A percentile compares a stretch with the other conserved stretches of the same genome.
phyloP scores from a whole-genome alignment of 2,888 invertebrate species.

The Poecilobothrus nobilitatus region DNA sequence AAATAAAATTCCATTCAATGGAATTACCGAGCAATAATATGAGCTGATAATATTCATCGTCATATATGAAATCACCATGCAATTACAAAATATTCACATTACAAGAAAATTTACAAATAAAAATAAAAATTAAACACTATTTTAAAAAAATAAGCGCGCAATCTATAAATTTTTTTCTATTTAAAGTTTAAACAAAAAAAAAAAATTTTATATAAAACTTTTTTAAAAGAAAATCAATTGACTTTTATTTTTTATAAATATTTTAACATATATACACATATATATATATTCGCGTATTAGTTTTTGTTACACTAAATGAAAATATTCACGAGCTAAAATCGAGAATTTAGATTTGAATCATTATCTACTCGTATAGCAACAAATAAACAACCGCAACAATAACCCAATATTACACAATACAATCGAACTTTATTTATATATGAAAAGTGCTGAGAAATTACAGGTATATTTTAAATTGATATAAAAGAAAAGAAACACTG shows the following conservation, averaged over 20 bases:
- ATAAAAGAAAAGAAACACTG: no score
- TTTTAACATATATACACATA: no score
- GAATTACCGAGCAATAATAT: not conserved
- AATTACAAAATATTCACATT: not conserved
- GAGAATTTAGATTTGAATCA: slow-evolving; percentile 1
- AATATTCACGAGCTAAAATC: slow-evolving; percentile 4
- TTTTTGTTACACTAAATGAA: not conserved
- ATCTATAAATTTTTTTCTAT: not conserved
- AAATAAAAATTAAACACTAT: not conserved
- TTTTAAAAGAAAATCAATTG: no score
- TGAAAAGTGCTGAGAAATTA: not conserved
- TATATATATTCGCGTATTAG: no score
- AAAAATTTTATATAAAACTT: no score
- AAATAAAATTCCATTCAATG: no score
- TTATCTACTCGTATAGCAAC: not conserved
- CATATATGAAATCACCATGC: not conserved
- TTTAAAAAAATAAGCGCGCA: not conserved
- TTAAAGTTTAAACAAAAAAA: no score
- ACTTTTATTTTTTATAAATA: no score
- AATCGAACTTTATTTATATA: not conserved
- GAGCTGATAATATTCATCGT: not conserved
- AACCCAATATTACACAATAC: not conserved
- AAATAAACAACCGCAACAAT: not conserved
- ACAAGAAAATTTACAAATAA: not conserved
- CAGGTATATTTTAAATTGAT: not conserved